Percentiles rank a stretch among this genome's conserved stretches.
Conservation (phyloP, 2,113 vertebrate species). For the Scytalopus superciliaris region DNA sequence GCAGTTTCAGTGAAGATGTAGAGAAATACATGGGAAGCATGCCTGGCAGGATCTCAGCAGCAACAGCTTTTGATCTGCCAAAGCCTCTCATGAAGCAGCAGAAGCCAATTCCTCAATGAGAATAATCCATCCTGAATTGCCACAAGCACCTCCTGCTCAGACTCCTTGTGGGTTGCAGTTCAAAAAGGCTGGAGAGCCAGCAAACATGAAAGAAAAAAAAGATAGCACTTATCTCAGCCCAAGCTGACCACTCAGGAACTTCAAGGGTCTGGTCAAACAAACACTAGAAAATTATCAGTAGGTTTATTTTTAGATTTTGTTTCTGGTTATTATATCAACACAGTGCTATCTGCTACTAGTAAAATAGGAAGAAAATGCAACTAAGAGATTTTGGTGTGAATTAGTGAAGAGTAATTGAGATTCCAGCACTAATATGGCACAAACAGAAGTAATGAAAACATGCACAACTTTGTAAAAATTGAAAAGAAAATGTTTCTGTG, state of each 20-base stretch:
- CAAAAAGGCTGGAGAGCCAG: background rate
- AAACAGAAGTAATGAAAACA: background rate
- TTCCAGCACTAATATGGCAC: background rate
- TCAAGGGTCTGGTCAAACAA: background rate
- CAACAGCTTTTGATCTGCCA: background rate
- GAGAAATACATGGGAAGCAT: background rate
- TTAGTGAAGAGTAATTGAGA: background rate
- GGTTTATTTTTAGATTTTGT: background rate
- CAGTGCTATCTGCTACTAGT: background rate
- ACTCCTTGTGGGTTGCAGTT: background rate
- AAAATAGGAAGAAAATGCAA: background rate
- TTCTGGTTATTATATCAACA: background rate
- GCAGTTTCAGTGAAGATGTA: background rate
- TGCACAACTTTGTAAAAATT: background rate
- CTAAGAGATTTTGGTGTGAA: background rate
- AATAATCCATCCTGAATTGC: background rate
- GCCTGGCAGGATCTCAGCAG: background rate
- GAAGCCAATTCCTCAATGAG: background rate
- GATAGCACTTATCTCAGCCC: background rate
- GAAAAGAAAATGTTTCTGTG: background rate
- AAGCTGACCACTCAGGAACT: background rate
- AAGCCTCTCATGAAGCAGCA: background rate
- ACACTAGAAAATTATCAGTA: background rate
- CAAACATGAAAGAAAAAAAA: background rate
- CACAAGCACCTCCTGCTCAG: background rate